Evolutionary conservation across 1,140 invertebrate species (phyloP), one percentile per base, ranked within the genome.

Genomic region (Lucilia cuprina): DNA sequence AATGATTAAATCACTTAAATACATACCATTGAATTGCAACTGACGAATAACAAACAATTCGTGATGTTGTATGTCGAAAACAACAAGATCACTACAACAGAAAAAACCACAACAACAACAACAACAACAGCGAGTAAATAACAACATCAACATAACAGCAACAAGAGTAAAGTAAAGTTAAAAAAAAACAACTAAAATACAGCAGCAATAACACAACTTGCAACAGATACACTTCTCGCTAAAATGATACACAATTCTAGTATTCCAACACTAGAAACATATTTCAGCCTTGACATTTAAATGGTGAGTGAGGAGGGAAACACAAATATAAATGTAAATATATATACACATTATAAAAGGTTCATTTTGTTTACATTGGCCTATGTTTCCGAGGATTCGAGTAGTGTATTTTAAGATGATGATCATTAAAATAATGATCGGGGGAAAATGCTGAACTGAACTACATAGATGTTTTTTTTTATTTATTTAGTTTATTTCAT

Each of bases 21-120:
- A 70, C 65, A 70, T 74, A 77, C 41, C 70, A 83, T 83, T 21
- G 83, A 70, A 83, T 47, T 49, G 74, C 49, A 83, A 83, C 49
- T 84, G 83, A 88, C 87, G 86, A 84, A 70, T 83, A 85, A 89
- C 88, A 87, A 88, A 89, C 88, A 89, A 86, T 89, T 89, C 88
- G 88, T 89, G 88, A 89, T 87, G 88, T 88, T 89, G 88, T 88
- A 88, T 78, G 30, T 34, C 25, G 30, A 21, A 80, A 78, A 41
- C 35, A 47, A 47, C 47, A 82, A 84, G 19, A 70, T 70, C 65
- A 70, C 65, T 70, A 70, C 65, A 25, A 21, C 14, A 60, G 5
- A 2, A 2, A 60, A 3, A 21, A 70, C n/a, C n/a, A n/a, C n/a
- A n/a, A n/a, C n/a, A n/a, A n/a, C n/a, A n/a, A n/a, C n/a, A n/a